Evolutionary conservation across 2,113 vertebrate species (phyloP).

Genomic region (Siniperca chuatsi): DNA sequence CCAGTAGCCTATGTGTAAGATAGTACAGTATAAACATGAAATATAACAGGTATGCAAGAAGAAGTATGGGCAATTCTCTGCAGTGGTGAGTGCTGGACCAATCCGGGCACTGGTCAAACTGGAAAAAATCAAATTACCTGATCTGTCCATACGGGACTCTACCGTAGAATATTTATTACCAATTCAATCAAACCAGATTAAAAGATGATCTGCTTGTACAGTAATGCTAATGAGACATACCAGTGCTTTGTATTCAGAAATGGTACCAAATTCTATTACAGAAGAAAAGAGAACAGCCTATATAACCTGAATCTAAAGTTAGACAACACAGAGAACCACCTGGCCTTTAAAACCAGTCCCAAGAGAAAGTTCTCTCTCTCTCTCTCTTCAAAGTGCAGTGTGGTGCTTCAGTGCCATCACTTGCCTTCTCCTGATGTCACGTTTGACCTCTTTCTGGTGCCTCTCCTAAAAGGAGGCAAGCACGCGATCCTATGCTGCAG

Average conservation of each 20-base stretch:
- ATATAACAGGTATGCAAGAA: neutral
- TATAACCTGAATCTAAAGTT: constrained; percentile 49
- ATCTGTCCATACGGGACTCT: neutral
- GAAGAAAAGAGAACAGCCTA: constrained; percentile 13
- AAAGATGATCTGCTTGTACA: neutral
- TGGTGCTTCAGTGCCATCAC: constrained; percentile 64
- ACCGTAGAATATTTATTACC: neutral
- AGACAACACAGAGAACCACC: constrained; percentile 42
- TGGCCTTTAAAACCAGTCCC: constrained; percentile 75
- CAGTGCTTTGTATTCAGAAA: neutral
- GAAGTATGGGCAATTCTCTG: neutral
- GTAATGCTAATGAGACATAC: neutral
- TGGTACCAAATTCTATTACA: neutral
- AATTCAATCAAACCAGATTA: neutral
- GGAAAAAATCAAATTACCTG: neutral
- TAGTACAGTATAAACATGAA: no score
- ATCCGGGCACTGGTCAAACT: neutral
- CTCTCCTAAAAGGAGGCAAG: constrained; percentile 75
- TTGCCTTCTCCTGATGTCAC: constrained; percentile 75
- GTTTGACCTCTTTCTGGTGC: constrained; percentile 81
- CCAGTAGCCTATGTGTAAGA: no score
- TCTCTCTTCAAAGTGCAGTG: constrained; percentile 66
- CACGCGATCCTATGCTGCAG: constrained; percentile 72
- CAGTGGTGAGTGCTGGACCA: neutral
- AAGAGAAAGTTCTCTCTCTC: constrained; percentile 57